These are phyloP conservation scores for Alces alces DNA, from an alignment of 2,113 vertebrate genomes.

Conservation along the genomic window DNA sequence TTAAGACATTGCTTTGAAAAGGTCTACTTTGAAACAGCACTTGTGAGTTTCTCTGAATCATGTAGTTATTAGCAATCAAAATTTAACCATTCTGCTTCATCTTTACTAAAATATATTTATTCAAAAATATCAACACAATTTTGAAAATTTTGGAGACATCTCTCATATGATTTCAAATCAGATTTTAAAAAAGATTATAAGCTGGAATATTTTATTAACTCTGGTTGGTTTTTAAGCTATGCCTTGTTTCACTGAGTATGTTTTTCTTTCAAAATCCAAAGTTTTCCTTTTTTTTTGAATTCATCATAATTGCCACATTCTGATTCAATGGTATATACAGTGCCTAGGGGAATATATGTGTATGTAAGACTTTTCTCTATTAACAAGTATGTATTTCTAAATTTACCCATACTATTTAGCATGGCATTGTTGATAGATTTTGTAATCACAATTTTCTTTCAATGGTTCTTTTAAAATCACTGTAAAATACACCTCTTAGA, in stretches of 20 bases:
- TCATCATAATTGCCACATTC: neutral
- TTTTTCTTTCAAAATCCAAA: neutral
- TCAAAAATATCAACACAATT: neutral
- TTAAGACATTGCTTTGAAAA: neutral
- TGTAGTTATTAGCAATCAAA: neutral
- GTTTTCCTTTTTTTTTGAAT: neutral
- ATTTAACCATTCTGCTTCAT: neutral
- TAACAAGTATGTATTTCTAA: neutral
- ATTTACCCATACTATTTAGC: neutral
- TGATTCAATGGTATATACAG: rapidly evolving
- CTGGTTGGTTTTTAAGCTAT: neutral
- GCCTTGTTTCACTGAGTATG: neutral
- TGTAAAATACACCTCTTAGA: neutral
- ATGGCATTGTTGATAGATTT: neutral
- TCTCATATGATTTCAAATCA: neutral
- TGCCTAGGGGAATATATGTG: rapidly evolving
- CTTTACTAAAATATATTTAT: neutral
- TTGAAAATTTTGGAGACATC: neutral
- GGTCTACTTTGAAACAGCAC: neutral
- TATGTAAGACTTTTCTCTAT: neutral
- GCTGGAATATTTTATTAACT: neutral
- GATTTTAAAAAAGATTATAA: neutral
- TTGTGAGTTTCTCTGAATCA: neutral
- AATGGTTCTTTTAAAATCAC: neutral
- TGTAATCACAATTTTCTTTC: neutral